Evolutionary conservation across 2,888 invertebrate genomes (phyloP), one percentile per base, ranked within the genome.

Genomic region (Smittia aterrima): DNA sequence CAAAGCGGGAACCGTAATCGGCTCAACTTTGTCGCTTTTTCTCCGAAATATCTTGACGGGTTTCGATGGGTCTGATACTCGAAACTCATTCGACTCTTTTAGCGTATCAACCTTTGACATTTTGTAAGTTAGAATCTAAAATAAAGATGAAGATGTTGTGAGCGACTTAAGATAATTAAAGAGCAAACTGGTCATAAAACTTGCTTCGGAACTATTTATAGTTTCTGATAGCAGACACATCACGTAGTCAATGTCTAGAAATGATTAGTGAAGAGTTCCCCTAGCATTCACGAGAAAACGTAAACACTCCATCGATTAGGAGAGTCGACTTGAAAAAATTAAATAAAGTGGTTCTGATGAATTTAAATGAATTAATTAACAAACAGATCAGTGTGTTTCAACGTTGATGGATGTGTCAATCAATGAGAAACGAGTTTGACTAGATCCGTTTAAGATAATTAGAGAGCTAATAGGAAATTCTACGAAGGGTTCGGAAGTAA

Each of bases 1-100:
- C 16, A 92, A 80, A 27, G 90, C 89, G 13, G 93, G 93, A 38
- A 94, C 87, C 0, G 94, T 93, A 75, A 91, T 81, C 0, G 92
- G 91, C 7, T 88, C 86, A 77, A 86, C 86, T 0, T 87, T 88
- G 62, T 87, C 85, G 22, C 27, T 47, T 32, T 3, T n/a, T 27
- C 47, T 54, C 25, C 25, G 38, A 11, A 53, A 32, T 18, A 71
- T 16, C 25, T 27, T 71, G n/a, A 71, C 54, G 1, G 70, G 54
- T 24, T 72, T 62, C 6, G 22, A 6, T 18, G 74, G 66, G 27
- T 74, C 74, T 9, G 64, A 25, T 11, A 47, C 27, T 4, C 41
- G 41, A 32, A 74, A 47, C 13, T 66, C 32, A 9, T 40, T 47
- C 25, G 74, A 13, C 22, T 64, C 74, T 24, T 38, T 38, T 1